Conservation (phyloP, 2,113 vertebrate species). For the Cyprinus carpio region DNA sequence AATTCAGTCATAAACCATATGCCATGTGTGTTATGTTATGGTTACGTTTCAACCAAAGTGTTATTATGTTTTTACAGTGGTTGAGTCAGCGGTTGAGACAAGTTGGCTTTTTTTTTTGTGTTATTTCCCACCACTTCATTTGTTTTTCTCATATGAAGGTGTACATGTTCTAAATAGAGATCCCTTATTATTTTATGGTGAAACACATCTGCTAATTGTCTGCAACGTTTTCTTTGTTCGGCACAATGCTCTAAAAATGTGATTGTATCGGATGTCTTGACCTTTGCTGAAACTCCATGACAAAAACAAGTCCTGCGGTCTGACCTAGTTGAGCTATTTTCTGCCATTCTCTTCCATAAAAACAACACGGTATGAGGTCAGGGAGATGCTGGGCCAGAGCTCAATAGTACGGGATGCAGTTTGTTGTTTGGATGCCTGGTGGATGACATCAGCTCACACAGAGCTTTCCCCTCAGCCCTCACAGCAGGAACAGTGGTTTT, state of each 20-base stretch:
- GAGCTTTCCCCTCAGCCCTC: conserved; percentile 49
- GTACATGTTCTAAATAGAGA: conserved; percentile 21
- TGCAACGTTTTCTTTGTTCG: conserved; percentile 39
- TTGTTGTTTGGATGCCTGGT: conserved; percentile 57
- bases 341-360: conserved; percentile 53
- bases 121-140: background rate
- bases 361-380: conserved; percentile 53
- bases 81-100: background rate
- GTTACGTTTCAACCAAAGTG: background rate
- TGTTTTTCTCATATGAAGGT: background rate
- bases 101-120: background rate
- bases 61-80: background rate
- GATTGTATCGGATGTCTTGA: conserved; percentile 43
- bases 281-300: conserved; percentile 48
- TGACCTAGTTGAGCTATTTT: conserved; percentile 56
- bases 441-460: conserved; percentile 55
- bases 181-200: conserved; percentile 16
- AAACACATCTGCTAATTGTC: conserved; percentile 37
- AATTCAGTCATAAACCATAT: background rate
- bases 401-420: conserved; percentile 53
- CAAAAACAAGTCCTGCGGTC: conserved; percentile 47
- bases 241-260: conserved; percentile 13
- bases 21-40: background rate
- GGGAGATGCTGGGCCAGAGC: conserved; percentile 43
- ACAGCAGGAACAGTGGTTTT: conserved; percentile 48